Evolutionary conservation across 2,888 invertebrate genomes (phyloP).

Genomic region (Heliconius sara): DNA sequence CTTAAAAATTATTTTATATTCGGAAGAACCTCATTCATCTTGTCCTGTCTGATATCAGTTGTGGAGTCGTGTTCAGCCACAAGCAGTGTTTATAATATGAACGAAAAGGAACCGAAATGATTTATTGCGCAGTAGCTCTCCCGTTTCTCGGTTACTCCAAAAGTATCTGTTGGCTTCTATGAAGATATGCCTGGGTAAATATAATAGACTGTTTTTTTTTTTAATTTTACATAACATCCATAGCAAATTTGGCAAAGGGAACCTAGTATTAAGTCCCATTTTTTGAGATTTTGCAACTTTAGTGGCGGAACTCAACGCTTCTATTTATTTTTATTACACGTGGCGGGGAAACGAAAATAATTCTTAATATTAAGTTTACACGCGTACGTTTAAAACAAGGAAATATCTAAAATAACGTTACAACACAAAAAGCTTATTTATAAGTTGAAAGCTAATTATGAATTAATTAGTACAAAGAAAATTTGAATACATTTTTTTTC

Average conservation of each 20-base stretch:
- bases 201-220: too few species aligned
- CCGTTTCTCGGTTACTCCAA: not conserved
- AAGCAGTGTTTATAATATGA: constrained; percentile 7
- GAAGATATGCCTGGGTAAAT: too few species aligned
- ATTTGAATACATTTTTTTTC: not conserved
- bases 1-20: not conserved
- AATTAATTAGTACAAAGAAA: not conserved
- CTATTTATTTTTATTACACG: not conserved
- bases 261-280: too few species aligned
- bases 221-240: too few species aligned
- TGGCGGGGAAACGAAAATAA: not conserved
- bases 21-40: constrained; percentile 3
- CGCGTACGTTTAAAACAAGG: not conserved
- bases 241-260: too few species aligned
- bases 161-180: not conserved
- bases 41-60: constrained; percentile 16
- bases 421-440: not conserved
- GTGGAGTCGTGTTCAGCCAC: constrained; percentile 16
- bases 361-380: too few species aligned
- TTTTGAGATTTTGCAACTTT: too few species aligned
- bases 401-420: not conserved
- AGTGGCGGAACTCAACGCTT: not conserved
- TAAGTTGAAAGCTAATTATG: not conserved
- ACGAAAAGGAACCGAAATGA: constrained; percentile 1
- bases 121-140: constrained; percentile 7